Evolutionary conservation across 2,113 vertebrate genomes (phyloP), one percentile per base, ranked within the genome.

Genomic region (Hirundichthys speculiger): DNA sequence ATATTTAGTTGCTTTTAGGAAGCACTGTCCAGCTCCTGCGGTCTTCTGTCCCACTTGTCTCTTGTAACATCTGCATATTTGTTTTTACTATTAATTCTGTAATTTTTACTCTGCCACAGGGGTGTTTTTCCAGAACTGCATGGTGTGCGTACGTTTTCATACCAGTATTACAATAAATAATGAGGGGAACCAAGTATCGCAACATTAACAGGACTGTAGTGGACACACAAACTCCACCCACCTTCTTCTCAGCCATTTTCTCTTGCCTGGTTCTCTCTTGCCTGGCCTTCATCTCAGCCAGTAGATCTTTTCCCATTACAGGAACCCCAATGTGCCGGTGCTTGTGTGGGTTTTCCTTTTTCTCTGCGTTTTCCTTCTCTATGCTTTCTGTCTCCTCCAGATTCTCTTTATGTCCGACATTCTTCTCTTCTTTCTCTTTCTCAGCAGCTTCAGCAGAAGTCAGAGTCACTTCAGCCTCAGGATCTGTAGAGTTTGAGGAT

Each of bases 251-350:
- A 3, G 95, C 94, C 86, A 93, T 95, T 64, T 85, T 94, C 80
- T 96, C 95, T 79, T 64, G 61, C n/a, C 48, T 42, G 2, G 20
- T 62, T 46, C 8, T 64, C 38, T 57, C 52, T 48, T 99, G 97
- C 66, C 95, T 94, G 77, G 97, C 97, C 73, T 96, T 97, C 92
- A 99, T 98, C 90, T 99, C 96, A 0, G 96, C 96, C 39, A 99
- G 75, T 42, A 99, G 90, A 47, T 95, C 95, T 13, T 92, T 90
- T 60, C 95, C 94, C 0, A 96, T 93, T 0, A 94, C 90, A 0
- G 87, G 85, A 21, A 91, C 50, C 1, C 90, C 90, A 1, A 88
- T 69, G 18, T 94, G 90, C 2, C 93, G 93, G 1, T 91, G 91
- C 0, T 75, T 85, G 21, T 83, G 94, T 0, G 93, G 93, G 50